phyloP scores from a whole-genome alignment of 53 echinoderm and acorn worm species.

The Pentamera pediparva region DNA sequence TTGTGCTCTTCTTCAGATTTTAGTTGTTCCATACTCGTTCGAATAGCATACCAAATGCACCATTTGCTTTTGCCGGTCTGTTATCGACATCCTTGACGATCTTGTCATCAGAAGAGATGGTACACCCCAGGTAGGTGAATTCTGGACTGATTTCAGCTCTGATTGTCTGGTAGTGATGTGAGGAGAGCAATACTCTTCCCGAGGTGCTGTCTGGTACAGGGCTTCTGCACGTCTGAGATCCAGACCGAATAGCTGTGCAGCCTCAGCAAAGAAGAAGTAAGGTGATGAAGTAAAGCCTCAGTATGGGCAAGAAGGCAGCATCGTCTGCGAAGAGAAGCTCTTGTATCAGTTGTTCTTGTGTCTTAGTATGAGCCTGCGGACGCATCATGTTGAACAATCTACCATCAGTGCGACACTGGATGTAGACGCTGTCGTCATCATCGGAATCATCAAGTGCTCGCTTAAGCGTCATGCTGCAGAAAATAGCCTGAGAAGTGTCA shows the following conservation, averaged over 20 bases:
- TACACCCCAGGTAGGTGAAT: too few species aligned
- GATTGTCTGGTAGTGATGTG: background rate
- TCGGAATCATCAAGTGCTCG: background rate
- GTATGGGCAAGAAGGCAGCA: slow-evolving; percentile 23
- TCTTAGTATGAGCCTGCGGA: too few species aligned
- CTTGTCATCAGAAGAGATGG: background rate
- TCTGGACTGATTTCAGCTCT: too few species aligned
- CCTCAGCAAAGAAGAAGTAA: background rate
- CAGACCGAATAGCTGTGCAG: too few species aligned
- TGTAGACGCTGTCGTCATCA: too few species aligned
- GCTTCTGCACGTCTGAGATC: background rate
- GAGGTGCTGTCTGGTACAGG: background rate
- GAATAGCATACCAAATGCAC: too few species aligned
- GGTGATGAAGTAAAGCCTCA: too few species aligned
- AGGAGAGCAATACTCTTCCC: too few species aligned
- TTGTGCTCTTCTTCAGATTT: too few species aligned
- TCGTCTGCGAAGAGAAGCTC: too few species aligned
- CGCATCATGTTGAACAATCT: slow-evolving; percentile 37
- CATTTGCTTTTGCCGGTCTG: background rate
- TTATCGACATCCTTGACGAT: background rate
- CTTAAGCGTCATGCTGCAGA: slow-evolving; percentile 29
- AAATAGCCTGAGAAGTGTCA: slow-evolving; percentile 11
- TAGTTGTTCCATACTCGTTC: too few species aligned
- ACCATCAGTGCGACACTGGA: slow-evolving; percentile 34
- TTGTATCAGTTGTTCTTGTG: too few species aligned